Evolutionary conservation across 1,140 invertebrate genomes (phyloP), one percentile per base, ranked within the genome.

Genomic region (Riptortus pedestris): DNA sequence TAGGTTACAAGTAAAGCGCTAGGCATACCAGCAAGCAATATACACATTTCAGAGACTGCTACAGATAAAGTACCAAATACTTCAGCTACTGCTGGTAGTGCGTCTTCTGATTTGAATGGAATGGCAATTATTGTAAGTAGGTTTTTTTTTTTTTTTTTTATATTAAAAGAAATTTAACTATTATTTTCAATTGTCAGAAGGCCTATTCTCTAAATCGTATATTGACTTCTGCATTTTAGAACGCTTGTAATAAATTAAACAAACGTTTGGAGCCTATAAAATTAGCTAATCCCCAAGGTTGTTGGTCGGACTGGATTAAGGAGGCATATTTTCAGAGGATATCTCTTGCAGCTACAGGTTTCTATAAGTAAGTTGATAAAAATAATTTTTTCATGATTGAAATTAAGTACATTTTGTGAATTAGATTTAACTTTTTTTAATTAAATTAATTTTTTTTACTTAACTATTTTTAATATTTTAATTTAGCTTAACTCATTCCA

Each of bases 1-100:
- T 62, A 77, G 75, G 83, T 91, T 28, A 86, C 87, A 0, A 87
- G 87, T 52, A 78, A 85, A 67, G 80, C 80, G 2, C 75, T 98
- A 2, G 83, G 80, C 31, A 83, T 95, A 18, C 80, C 89, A 26
- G 72, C 80, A 11, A 81, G 85, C 0, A 83, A 86, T 70, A 92
- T 98, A 70, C 85, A 93, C 71, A 91, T 94, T 26, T 81, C 80
- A 59, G 94, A 96, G 76, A 94, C 91, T 0, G 76, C 87, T 9
- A 96, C 93, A 0, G 91, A 95, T 71, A 96, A 93, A 77, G 91
- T 97, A 0, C 92, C 94, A 0, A 98, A 98, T 73, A 90, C 92
- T 0, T 90, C 90, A 26, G 81, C 93, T 0, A 95, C 94, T 11
- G 93, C 94, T 27, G 95, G 91, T 1, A 95, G 91, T 77, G 81